Percentiles rank a stretch among this genome's conserved stretches.
Conservation (phyloP, 2,113 vertebrate genomes). For the Serinus canaria region DNA sequence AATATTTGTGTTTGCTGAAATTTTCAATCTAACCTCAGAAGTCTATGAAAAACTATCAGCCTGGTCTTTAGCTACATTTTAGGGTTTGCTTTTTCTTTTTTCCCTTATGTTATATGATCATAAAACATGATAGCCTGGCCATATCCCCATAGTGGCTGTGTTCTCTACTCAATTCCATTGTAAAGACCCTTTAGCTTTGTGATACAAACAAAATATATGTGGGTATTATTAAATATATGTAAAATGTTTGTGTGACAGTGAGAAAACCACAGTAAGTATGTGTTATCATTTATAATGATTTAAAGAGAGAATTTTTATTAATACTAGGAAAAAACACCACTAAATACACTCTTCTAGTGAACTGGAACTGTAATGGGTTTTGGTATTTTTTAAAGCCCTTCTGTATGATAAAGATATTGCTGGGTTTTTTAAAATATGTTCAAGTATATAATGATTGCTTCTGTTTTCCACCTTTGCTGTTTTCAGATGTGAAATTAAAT, state of each 20-base stretch:
- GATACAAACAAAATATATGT: not conserved
- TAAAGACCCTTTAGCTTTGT: not conserved
- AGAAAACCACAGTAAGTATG: not conserved
- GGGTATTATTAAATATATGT: not conserved
- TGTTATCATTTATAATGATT: not conserved
- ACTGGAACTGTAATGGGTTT: not conserved
- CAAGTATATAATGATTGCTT: not conserved
- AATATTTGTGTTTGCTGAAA: not conserved
- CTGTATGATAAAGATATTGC: not conserved
- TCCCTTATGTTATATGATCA: not conserved
- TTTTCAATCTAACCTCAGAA: not conserved
- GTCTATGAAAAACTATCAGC: not conserved
- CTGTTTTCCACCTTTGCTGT: not conserved
- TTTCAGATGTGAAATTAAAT: constrained; percentile 42
- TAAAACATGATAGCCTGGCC: not conserved
- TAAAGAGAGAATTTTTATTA: not conserved
- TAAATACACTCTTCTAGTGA: not conserved
- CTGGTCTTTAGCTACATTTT: not conserved
- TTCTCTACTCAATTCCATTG: not conserved
- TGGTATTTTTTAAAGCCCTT: not conserved
- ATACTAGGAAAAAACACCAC: not conserved
- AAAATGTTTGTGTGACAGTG: not conserved
- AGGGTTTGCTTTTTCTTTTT: not conserved
- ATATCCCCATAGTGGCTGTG: not conserved
- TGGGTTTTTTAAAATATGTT: not conserved